phyloP scores from a whole-genome alignment of 64 coral and sea anemone genomes.

The Porites australiensis region DNA sequence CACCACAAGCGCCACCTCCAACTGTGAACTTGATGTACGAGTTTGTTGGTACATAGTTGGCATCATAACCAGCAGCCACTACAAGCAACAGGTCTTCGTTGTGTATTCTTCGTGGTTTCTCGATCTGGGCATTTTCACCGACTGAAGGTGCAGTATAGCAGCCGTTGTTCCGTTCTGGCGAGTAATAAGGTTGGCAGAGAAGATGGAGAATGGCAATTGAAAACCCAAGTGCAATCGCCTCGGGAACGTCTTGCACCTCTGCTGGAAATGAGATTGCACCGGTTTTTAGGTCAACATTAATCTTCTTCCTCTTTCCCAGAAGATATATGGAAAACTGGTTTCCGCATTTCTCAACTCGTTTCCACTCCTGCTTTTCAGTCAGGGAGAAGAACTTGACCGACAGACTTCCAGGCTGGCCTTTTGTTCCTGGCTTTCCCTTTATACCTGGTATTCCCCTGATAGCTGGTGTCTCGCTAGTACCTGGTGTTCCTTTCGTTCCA shows the following conservation, averaged over 20 bases:
- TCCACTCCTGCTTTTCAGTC: slow-evolving; percentile 25
- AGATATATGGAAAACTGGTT: slow-evolving; percentile 19
- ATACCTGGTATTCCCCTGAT: not conserved
- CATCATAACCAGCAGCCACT: slow-evolving; percentile 41
- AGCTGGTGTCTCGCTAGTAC: no score
- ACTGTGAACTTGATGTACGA: slow-evolving; percentile 33
- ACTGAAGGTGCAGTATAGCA: slow-evolving; percentile 14
- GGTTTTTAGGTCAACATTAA: slow-evolving; percentile 48
- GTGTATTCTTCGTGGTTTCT: slow-evolving; percentile 28
- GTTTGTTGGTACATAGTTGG: slow-evolving; percentile 45
- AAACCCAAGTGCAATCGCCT: slow-evolving; percentile 66
- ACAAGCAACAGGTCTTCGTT: slow-evolving; percentile 39
- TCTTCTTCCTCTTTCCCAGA: not conserved
- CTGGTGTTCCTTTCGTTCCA: not conserved
- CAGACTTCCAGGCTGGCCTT: slow-evolving; percentile 51
- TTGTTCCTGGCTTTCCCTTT: not conserved
- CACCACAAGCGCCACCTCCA: slow-evolving; percentile 23
- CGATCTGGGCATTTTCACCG: not conserved
- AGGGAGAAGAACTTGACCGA: slow-evolving; percentile 40
- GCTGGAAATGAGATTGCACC: slow-evolving; percentile 63
- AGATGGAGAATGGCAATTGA: slow-evolving; percentile 68
- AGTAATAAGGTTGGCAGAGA: slow-evolving; percentile 69
- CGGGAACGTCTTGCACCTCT: slow-evolving; percentile 37
- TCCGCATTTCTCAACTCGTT: not conserved
- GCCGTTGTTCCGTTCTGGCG: not conserved